Base-by-base conservation (phyloP, 2,113 vertebrate genomes). In the Embiotoca jacksoni region DNA sequence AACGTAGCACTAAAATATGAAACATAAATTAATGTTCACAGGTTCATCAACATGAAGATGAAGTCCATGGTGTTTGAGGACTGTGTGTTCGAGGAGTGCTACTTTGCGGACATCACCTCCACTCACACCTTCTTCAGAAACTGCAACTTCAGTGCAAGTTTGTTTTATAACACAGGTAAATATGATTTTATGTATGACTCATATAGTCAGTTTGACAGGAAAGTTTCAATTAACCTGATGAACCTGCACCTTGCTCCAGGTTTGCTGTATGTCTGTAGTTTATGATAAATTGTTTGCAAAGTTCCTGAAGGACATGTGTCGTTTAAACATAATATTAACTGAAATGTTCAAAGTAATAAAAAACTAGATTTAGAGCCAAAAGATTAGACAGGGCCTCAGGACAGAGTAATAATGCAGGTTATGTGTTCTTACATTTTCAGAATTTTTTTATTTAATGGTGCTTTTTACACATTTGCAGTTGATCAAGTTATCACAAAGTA, bases 161-260 rank as follows among this genome's bases (percentile, higher is more conserved):
- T 98, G 79, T 99, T 99, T 92, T 99, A 99, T 73, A 99, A 99
- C 93, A 99, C 98, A 44, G 98, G 98, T 99, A 79, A 88, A 60
- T 23, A 56, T 44, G 46, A 33, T 1, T 49, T 46, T 30, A 11
- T 37, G 13, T 15, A 16, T 4, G 35, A 16, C 30, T 62, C 23
- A 11, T 33, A 5, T 58, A 7, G 31, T 49, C 9, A 55, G 30
- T 50, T 1, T 61, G 23, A 41, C 46, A 3, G 7, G 8, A 23
- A 11, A 64, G n/a, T 7, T 57, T 41, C 35, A 41, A 50, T 47
- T 6, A 32, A 39, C 46, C 30, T 49, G 8, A 49, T 52, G 6
- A 44, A 11, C 41, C 41, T 44, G 41, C 41, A 9, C 7, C 41
- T 3, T 9, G 10, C 41, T 44, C 41, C 41, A 44, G 41, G 41